These are phyloP conservation scores for Euplagia quadripunctaria DNA, from an alignment of 2,888 invertebrate species.

Conservation along the genomic window DNA sequence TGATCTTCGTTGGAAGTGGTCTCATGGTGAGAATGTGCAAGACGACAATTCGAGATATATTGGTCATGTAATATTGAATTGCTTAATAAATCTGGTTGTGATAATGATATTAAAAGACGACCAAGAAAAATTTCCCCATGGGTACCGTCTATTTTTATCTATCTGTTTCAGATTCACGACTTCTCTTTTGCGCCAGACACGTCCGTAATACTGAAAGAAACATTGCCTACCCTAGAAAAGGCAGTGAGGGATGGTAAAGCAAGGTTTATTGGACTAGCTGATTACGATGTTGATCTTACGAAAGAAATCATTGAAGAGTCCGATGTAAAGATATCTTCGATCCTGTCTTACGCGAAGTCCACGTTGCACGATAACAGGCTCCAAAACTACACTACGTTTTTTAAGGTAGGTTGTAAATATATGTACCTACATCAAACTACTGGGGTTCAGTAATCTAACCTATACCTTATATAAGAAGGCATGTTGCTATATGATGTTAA, in stretches of 20 bases:
- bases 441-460: too few species aligned
- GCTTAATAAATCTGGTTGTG: too few species aligned
- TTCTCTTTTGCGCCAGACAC: constrained; percentile 94
- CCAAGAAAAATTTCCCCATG: too few species aligned
- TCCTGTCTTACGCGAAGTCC: constrained; percentile 93
- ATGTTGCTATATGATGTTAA: too few species aligned
- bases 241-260: constrained; percentile 92
- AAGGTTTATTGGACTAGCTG: constrained; percentile 94
- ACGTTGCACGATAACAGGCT: constrained; percentile 94
- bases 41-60: too few species aligned
- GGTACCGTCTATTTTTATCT: too few species aligned
- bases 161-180: constrained; percentile 93
- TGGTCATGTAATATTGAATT: too few species aligned
- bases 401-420: constrained; percentile 87
- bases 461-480: too few species aligned
- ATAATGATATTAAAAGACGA: too few species aligned
- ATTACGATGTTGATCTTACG: constrained; percentile 93
- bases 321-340: constrained; percentile 89
- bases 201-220: constrained; percentile 93
- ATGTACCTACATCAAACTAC: too few species aligned
- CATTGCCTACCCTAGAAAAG: constrained; percentile 93
- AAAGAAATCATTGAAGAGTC: constrained; percentile 91
- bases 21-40: too few species aligned
- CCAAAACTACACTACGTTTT: constrained; percentile 90
- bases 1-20: too few species aligned